Conservation (phyloP, 2,113 vertebrate species). For the Melospiza melodia region DNA sequence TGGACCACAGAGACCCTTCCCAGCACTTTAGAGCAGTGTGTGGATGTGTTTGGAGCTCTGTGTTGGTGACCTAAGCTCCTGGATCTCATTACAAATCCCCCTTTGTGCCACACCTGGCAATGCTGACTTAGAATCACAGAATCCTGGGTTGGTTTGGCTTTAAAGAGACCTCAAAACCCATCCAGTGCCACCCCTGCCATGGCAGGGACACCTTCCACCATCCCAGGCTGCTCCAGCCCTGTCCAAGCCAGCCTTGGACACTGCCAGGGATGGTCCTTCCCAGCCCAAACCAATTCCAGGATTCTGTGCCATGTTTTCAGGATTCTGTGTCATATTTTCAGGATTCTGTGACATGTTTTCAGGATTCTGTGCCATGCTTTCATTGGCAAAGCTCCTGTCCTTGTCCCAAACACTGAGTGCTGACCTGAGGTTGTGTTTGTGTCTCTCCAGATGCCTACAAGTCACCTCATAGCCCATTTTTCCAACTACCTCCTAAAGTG, state of each 20-base stretch:
- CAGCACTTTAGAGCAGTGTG: neutral
- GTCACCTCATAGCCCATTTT: constrained; percentile 94
- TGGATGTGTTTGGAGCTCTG: neutral
- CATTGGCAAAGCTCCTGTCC: neutral
- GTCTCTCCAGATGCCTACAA: constrained; percentile 85
- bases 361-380: neutral
- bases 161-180: neutral
- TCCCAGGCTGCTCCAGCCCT: neutral
- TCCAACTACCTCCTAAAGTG: constrained; percentile 98
- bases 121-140: neutral
- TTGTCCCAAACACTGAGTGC: neutral
- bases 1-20: neutral
- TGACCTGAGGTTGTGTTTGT: neutral
- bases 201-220: neutral
- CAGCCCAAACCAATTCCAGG: neutral
- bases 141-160: neutral
- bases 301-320: neutral
- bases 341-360: neutral
- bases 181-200: neutral
- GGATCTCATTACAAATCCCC: neutral
- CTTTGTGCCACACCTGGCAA: neutral
- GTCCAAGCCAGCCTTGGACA: neutral
- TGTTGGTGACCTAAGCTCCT: neutral
- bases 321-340: too few relatives aligned
- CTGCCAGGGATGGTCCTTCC: neutral